Conservation (phyloP, 2,888 invertebrate species). For the Pedicia rivosa region DNA sequence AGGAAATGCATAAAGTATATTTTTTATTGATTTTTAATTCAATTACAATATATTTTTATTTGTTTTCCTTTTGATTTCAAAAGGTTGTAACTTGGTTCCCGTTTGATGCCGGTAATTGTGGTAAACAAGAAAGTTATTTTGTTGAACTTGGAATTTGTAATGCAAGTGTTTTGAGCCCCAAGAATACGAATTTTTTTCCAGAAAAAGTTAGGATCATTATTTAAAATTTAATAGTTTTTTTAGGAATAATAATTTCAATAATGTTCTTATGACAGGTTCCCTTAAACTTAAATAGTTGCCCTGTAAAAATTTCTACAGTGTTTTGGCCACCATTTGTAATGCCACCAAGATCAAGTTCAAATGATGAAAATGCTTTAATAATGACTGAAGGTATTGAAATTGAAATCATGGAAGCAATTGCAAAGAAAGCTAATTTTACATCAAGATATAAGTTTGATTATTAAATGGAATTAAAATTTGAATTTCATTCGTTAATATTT, state of each 20-base stretch:
- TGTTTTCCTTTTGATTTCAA: no score
- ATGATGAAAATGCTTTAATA: not conserved
- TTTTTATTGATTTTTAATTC: not conserved
- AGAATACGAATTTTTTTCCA: not conserved
- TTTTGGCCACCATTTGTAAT: slow-evolving; percentile 6
- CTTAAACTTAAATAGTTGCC: no score
- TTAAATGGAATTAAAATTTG: no score
- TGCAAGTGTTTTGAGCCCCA: not conserved
- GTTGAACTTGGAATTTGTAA: not conserved
- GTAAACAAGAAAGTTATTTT: not conserved
- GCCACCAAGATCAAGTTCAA: not conserved
- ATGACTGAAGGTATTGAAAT: slow-evolving; percentile 6
- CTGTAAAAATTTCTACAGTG: not conserved
- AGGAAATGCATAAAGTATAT: no score
- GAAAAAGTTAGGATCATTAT: no score
- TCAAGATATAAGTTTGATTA: no score
- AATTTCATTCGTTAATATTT: no score
- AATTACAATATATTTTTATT: not conserved
- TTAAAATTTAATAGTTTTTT: no score
- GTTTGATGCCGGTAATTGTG: slow-evolving; percentile 3
- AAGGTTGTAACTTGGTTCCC: no score
- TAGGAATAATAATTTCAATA: no score
- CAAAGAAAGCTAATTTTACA: slow-evolving; percentile 1
- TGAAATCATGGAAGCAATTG: slow-evolving; percentile 1
- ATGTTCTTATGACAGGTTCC: no score